Conservation (phyloP, 2,797 vertebrate species). For the Varecia variegata region DNA sequence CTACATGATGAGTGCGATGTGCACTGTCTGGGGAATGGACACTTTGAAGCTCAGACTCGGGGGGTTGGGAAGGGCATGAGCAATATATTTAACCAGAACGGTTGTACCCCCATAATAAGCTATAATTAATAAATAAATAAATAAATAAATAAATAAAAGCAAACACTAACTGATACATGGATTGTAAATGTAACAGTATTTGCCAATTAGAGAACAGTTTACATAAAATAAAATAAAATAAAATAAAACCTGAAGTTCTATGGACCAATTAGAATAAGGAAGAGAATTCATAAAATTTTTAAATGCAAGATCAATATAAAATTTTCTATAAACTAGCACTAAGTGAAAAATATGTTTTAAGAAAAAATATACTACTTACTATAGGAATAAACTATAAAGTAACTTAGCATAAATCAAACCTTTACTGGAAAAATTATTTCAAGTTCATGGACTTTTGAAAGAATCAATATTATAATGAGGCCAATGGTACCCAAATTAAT, state of each 20-base stretch:
- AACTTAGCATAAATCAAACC: neutral
- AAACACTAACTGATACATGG: neutral
- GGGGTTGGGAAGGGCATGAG: no score
- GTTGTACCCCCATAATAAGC: no score
- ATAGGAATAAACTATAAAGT: neutral
- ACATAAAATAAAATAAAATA: neutral
- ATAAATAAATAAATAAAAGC: no score
- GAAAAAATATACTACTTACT: neutral
- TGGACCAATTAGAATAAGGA: neutral
- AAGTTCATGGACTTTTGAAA: neutral
- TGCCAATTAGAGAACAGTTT: neutral
- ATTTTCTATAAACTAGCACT: neutral
- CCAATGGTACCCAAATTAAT: neutral
- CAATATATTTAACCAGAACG: no score
- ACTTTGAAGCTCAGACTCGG: no score
- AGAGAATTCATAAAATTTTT: neutral
- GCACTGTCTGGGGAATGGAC: no score
- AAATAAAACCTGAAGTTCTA: neutral
- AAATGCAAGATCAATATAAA: neutral
- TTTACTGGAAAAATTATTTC: neutral
- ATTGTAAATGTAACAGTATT: neutral
- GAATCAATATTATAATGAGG: neutral
- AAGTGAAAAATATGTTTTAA: neutral
- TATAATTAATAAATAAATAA: no score
- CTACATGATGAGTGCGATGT: no score